Conservation (phyloP, 2,888 invertebrate genomes). For the Argyresthia albistria region DNA sequence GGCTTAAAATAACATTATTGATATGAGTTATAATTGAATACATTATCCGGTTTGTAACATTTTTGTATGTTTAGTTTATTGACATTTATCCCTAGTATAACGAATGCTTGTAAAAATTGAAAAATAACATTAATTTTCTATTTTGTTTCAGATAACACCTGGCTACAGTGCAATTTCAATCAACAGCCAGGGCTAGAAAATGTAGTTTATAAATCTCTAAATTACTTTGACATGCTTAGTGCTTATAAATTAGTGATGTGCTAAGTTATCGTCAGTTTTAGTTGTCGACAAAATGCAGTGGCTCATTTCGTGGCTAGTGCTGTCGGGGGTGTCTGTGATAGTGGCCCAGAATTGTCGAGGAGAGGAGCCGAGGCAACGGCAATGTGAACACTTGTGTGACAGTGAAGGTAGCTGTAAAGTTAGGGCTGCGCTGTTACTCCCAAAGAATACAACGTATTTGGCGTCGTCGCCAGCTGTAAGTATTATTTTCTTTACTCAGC, state of each 20-base stretch:
- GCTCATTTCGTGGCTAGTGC: conserved; percentile 26
- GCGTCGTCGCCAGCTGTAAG: conserved; percentile 69
- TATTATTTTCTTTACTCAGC: conserved; percentile 10
- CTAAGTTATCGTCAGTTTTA: conserved; percentile 10
- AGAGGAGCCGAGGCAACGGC: conserved; percentile 36
- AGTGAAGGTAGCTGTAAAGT: conserved; percentile 70
- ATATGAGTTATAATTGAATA: background rate
- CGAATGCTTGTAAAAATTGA: too few relatives aligned
- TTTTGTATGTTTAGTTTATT: too few relatives aligned
- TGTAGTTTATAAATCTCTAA: too few relatives aligned
- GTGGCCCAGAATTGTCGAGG: conserved; percentile 45
- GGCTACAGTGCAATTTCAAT: too few relatives aligned
- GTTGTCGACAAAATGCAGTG: conserved; percentile 36
- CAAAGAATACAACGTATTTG: conserved; percentile 67
- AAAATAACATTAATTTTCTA: too few relatives aligned
- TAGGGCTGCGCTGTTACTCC: conserved; percentile 76
- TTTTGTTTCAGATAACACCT: too few relatives aligned
- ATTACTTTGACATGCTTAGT: conserved; percentile 10
- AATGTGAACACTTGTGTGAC: conserved; percentile 65
- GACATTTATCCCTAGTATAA: too few relatives aligned
- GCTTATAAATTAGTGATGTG: conserved; percentile 24
- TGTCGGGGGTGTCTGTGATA: conserved; percentile 17
- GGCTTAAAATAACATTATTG: too few relatives aligned
- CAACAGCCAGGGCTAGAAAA: too few relatives aligned
- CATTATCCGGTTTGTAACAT: too few relatives aligned